Evolutionary conservation across 2,113 vertebrate species (phyloP), one percentile per base, ranked within the genome.

Genomic region (Epinephelus lanceolatus): DNA sequence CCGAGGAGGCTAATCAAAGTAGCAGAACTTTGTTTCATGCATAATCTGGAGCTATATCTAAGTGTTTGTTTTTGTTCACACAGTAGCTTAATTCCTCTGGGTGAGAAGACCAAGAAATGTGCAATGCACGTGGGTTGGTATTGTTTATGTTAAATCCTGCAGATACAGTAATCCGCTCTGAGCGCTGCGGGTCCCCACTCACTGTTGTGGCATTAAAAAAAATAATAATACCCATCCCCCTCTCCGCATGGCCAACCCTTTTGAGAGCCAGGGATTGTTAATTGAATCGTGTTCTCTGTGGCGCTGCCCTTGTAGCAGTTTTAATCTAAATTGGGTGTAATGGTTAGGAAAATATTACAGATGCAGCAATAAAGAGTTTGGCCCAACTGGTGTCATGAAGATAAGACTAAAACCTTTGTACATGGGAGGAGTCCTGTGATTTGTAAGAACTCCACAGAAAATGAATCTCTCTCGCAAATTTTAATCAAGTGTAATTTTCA

Each of bases 91-190:
- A 79, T 79, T 81, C 47, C 65, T 86, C 53, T 73, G 71, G 79
- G 81, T 78, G 61, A 78, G 77, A 66, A 71, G 56, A 82, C 67
- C 23, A 60, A 40, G 25, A 83, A 72, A 66, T 81, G 78, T 69
- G 65, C 71, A 69, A 71, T 74, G 18, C 78, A 84, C 37, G 66
- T 81, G 74, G 73, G 82, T 33, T 73, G 82, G 74, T 49, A 52
- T 85, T 83, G 78, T 92, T 90, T 80, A 76, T 76, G 47, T 62
- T 73, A 73, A 87, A 68, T 81, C 81, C 76, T 80, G 81, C 27
- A 75, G 61, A 86, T 75, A 62, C 55, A 84, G 30, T 68, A 76
- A 83, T 90, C 81, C 30, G 3, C 60, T 76, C 60, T 74, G 65
- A 71, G 81, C 21, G 65, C 62, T 70, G 59, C 72, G 75, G 69